Conservation (phyloP, 2,888 invertebrate species). For the Laothoe populi region DNA sequence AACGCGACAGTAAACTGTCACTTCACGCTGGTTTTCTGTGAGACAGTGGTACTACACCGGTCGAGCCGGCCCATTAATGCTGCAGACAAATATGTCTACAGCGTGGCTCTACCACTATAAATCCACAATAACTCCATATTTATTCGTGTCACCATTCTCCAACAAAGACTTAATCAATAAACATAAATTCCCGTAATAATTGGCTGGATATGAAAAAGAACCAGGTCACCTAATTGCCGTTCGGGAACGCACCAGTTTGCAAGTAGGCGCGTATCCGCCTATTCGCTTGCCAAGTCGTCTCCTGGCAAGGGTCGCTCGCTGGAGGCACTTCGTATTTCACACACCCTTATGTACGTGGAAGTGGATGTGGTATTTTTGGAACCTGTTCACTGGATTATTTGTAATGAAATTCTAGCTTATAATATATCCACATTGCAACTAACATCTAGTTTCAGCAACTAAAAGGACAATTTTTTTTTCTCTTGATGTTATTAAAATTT, state of each 20-base stretch:
- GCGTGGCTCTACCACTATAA: no score
- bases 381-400: background rate
- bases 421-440: background rate
- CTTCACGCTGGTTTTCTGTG: no score
- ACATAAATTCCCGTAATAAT: constrained; percentile 16
- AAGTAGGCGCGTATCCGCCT: constrained; percentile 8
- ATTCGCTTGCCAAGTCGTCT: constrained; percentile 16
- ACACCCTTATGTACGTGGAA: background rate
- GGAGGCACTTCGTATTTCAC: constrained; percentile 8
- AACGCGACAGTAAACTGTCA: no score
- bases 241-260: constrained; percentile 13
- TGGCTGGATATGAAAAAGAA: constrained; percentile 20
- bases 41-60: no score
- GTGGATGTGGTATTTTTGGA: background rate
- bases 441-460: no score
- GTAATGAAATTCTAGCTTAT: no score
- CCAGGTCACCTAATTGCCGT: constrained; percentile 20
- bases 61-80: no score
- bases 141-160: background rate
- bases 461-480: no score
- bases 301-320: constrained; percentile 9
- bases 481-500: no score
- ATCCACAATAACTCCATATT: background rate
- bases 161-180: background rate
- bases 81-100: no score